Percentiles rank a stretch among this genome's conserved stretches.
These are phyloP conservation scores for Psittacula echo DNA, from an alignment of 2,797 vertebrate genomes.

Conservation along the genomic window DNA sequence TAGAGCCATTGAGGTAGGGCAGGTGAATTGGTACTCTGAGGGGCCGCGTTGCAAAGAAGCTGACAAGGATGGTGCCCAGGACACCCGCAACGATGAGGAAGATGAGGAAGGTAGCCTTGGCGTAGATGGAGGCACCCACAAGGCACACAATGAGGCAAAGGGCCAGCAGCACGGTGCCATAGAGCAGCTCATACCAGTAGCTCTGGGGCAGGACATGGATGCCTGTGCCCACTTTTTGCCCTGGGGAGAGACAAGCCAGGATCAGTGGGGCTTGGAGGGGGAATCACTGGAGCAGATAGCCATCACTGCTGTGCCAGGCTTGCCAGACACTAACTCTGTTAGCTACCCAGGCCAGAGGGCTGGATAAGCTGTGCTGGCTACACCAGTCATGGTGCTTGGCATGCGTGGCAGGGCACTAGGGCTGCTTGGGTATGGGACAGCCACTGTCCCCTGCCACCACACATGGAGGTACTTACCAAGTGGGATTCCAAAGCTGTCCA, in stretches of 20 bases:
- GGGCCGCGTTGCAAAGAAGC: slow-evolving; percentile 84
- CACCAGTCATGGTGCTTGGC: neutral
- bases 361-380: neutral
- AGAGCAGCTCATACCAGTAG: slow-evolving; percentile 91
- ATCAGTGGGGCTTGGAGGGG: neutral
- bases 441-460: neutral
- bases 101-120: slow-evolving; percentile 91
- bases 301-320: accelerated
- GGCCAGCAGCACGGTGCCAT: slow-evolving; percentile 80
- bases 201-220: slow-evolving; percentile 79
- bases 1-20: slow-evolving; percentile 39
- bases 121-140: slow-evolving; percentile 89
- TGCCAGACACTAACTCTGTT: neutral
- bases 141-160: slow-evolving; percentile 90
- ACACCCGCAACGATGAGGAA: slow-evolving; percentile 87
- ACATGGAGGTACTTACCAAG: slow-evolving; percentile 69
- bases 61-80: slow-evolving; percentile 85
- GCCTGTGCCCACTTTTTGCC: neutral
- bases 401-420: neutral
- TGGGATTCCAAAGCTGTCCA: slow-evolving; percentile 84
- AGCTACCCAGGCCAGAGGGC: neutral
- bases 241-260: slow-evolving; percentile 6
- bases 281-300: neutral
- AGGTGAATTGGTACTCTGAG: slow-evolving; percentile 66
- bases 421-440: neutral